Evolutionary conservation across 2,888 invertebrate species (phyloP).

Genomic region (Oeneis ivallda): DNA sequence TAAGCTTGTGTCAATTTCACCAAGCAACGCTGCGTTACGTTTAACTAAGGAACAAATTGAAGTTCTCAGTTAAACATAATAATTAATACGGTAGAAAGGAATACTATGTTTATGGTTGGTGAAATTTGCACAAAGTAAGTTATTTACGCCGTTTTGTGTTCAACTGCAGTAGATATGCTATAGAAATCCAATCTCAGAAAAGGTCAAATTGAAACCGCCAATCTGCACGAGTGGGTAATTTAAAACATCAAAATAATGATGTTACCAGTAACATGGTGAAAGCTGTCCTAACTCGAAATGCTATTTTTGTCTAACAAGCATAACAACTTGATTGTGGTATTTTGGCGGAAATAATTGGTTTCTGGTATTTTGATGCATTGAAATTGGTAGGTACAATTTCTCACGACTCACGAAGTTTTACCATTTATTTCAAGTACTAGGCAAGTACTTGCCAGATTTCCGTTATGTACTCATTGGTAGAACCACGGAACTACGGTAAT

Average conservation of each 20-base stretch:
- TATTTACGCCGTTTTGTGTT: not conserved
- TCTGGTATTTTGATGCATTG: slow-evolving; percentile 9
- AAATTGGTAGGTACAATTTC: slow-evolving; percentile 4
- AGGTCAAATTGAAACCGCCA: not conserved
- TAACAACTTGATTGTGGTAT: slow-evolving; percentile 31
- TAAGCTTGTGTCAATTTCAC: too few species aligned
- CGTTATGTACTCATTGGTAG: not conserved
- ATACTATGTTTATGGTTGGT: too few species aligned
- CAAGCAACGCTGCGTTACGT: too few species aligned
- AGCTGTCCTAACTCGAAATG: slow-evolving; percentile 26
- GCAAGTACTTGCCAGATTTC: not conserved
- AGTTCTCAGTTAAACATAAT: too few species aligned
- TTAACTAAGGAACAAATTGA: too few species aligned
- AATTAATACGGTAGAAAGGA: too few species aligned
- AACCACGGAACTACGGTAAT: not conserved
- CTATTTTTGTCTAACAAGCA: slow-evolving; percentile 23
- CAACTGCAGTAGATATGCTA: not conserved
- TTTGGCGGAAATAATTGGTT: slow-evolving; percentile 23
- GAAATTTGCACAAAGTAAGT: too few species aligned
- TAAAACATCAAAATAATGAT: slow-evolving; percentile 16
- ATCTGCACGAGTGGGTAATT: not conserved
- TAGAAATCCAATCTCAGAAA: not conserved
- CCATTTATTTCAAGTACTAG: not conserved
- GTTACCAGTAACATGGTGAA: slow-evolving; percentile 24
- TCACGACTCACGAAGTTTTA: slow-evolving; percentile 13